Conservation (phyloP, 2,113 vertebrate genomes). For the Takifugu bimaculatus region DNA sequence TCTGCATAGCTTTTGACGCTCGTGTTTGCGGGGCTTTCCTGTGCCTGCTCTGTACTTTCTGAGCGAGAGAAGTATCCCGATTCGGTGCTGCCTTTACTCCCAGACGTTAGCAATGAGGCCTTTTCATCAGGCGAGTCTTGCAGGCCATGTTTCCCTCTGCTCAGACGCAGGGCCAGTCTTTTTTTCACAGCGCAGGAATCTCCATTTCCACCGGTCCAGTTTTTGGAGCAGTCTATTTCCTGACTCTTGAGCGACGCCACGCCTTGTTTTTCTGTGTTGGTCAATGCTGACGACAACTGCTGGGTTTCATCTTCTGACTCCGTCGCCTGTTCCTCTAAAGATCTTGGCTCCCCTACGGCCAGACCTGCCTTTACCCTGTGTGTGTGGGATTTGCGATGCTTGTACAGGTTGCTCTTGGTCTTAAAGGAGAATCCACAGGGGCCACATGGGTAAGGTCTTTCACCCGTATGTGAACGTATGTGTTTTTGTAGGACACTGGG, state of each 20-base stretch:
- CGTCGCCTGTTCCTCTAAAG: slow-evolving; percentile 81
- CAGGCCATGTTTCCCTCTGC: slow-evolving; percentile 83
- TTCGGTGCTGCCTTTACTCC: slow-evolving; percentile 93
- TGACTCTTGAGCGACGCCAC: slow-evolving; percentile 68
- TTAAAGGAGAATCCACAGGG: slow-evolving; percentile 97
- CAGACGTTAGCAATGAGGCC: slow-evolving; percentile 75
- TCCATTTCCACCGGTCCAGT: slow-evolving; percentile 58
- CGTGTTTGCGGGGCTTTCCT: slow-evolving; percentile 87
- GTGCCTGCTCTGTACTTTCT: slow-evolving; percentile 87
- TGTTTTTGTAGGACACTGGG: slow-evolving; percentile 98
- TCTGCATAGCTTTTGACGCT: slow-evolving; percentile 92
- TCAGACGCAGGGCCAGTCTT: slow-evolving; percentile 87
- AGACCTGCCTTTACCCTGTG: slow-evolving; percentile 92
- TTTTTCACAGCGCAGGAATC: slow-evolving; percentile 91
- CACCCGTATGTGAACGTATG: slow-evolving; percentile 93
- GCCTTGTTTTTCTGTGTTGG: slow-evolving; percentile 62
- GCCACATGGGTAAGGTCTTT: slow-evolving; percentile 91
- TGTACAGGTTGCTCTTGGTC: slow-evolving; percentile 97
- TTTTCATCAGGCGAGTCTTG: slow-evolving; percentile 77
- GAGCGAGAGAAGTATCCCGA: slow-evolving; percentile 96
- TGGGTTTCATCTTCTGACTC: slow-evolving; percentile 89
- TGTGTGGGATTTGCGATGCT: slow-evolving; percentile 93
- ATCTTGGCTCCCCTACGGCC: slow-evolving; percentile 74
- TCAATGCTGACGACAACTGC: slow-evolving; percentile 69
- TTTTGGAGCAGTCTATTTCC: slow-evolving; percentile 71